Base-by-base conservation (phyloP, 2,888 invertebrate species). In the Chrysolina oricalcia region DNA sequence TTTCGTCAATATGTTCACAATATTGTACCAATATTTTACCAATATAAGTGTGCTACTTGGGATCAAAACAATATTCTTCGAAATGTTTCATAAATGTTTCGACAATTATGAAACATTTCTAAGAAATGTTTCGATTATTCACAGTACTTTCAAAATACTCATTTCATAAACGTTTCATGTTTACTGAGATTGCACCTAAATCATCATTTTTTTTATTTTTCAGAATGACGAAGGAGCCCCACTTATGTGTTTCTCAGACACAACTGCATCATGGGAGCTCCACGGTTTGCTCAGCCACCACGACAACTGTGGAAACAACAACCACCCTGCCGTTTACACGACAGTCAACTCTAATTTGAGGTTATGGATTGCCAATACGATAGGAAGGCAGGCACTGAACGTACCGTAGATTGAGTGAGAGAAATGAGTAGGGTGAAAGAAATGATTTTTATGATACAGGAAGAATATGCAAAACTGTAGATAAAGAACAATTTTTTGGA, bases 161-260 rank as follows among this genome's bases (percentile, higher is more conserved):
- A n/a, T n/a, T n/a, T n/a, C n/a, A n/a, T n/a, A n/a, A n/a, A n/a
- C n/a, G n/a, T n/a, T n/a, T n/a, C n/a, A n/a, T n/a, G n/a, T n/a
- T n/a, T n/a, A n/a, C n/a, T n/a, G n/a, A n/a, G n/a, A 17, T 4
- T 11, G 50, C 19, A 17, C 0, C 17, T 50, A 50, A 35, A 3
- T 27, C 27, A 27, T 27, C 5, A 35, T 8, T 35, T 2, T 35
- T n/a, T 59, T 56, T 73, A 59, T 70, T 78, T 88, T 89, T 68
- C 82, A 93, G 93, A 92, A 92, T 81, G 92, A 93, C 81, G 92
- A 92, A 86, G 93, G 93, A n/a, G 91, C 92, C 21, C 92, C 93
- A 11, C 82, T 93, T 72, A 92, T 93, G 91, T 93, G 93, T 81
- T 89, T 90, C 81, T 90, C 89, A 62, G 90, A 91, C 73, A 81